Evolutionary conservation across 2,113 vertebrate species (phyloP), one percentile per base, ranked within the genome.

Genomic region (Psettodes erumei): DNA sequence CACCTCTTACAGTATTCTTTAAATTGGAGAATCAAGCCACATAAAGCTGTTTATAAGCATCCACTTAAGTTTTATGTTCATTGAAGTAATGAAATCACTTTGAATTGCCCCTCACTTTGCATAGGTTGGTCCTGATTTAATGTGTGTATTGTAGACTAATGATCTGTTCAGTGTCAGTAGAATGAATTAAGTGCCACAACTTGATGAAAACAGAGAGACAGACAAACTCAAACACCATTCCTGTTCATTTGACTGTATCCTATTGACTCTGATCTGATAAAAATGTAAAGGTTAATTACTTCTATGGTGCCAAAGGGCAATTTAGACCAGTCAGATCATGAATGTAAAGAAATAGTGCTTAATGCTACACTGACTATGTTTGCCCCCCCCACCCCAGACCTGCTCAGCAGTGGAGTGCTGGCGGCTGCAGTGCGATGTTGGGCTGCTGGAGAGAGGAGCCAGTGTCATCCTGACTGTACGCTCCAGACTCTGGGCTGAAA

Each of bases 401-500:
- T 98, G 96, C 76, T 83, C 91, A 0, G 84, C 91, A 3, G 92
- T 92, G 1, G 93, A 95, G 42, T 97, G 96, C 78, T 95, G 96
- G 91, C 81, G 73, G 79, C 81, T 98, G 55, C 91, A 73, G 61
- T 98, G 96, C 68, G 67, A 93, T 8, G 91, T 95, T 0, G 95
- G 95, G 25, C 74, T 92, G 18, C 76, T 98, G 79, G 88, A 94
- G 65, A 91, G 89, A 47, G 94, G 94, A n/a, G 89, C 86, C 67
- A 95, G 93, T 28, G 91, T 82, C 30, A 95, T 95, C 72, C 85
- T 98, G 54, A 91, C 83, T 0, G 85, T 97, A 11, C 94, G 94
- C 69, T 96, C 95, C 72, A 94, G 95, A 42, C 59, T 98, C 62
- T 96, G 95, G 95, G 94, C 95, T 25, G 93, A 95, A 83, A 96